Evolutionary conservation across 2,888 invertebrate genomes (phyloP).

Genomic region (Diloba caeruleocephala): DNA sequence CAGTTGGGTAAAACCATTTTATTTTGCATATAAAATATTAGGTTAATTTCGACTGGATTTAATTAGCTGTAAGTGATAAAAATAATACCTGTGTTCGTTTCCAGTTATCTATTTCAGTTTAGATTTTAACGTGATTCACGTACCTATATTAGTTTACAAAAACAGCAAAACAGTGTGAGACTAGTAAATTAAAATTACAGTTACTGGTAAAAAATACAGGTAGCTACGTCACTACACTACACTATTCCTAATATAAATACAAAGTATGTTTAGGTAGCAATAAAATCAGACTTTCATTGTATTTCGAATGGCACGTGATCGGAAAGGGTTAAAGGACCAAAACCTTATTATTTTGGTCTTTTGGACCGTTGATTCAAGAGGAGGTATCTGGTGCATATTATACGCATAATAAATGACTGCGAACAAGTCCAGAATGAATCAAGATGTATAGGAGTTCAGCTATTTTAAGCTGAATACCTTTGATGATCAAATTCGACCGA

Average conservation of each 20-base stretch:
- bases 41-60: constrained; percentile 6
- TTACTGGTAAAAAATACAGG: constrained; percentile 54
- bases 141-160: constrained; percentile 21
- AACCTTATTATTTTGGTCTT: constrained; percentile 1
- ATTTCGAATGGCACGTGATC: constrained; percentile 48
- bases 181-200: constrained; percentile 59
- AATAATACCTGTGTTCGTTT: constrained; percentile 28
- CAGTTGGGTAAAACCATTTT: background rate
- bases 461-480: too few species aligned
- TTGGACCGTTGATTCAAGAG: background rate
- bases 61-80: constrained; percentile 40
- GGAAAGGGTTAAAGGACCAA: constrained; percentile 24
- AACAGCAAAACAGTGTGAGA: constrained; percentile 57
- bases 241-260: constrained; percentile 45
- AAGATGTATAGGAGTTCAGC: too few species aligned
- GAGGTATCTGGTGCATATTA: background rate
- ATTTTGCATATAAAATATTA: background rate
- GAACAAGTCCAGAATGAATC: too few species aligned
- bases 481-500: too few species aligned
- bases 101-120: constrained; percentile 11
- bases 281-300: constrained; percentile 52
- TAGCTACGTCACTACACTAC: constrained; percentile 36
- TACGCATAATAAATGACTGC: too few species aligned
- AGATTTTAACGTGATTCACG: constrained; percentile 12
- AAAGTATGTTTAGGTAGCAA: constrained; percentile 42